Evolutionary conservation across 2,888 invertebrate species (phyloP).

Genomic region (Camptogramma bilineatum): DNA sequence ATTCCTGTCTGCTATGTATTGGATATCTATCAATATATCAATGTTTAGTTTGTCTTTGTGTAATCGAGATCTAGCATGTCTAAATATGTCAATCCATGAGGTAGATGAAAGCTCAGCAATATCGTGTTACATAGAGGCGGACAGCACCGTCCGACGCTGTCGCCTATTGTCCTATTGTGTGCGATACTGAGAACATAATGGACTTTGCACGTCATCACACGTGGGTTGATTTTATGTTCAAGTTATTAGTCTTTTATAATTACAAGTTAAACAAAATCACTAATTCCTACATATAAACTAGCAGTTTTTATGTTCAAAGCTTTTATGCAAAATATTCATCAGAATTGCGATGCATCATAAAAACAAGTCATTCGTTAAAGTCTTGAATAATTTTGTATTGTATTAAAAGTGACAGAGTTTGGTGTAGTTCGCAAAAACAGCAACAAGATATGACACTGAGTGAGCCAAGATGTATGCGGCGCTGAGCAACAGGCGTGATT

Average conservation of each 20-base stretch:
- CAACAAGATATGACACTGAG: conserved; percentile 69
- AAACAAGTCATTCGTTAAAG: conserved; percentile 23
- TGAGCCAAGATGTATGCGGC: conserved; percentile 77
- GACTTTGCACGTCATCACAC: conserved; percentile 57
- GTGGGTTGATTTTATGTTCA: conserved; percentile 12
- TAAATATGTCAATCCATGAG: conserved; percentile 23
- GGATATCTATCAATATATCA: not conserved
- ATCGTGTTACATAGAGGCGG: conserved; percentile 64
- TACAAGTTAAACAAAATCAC: not conserved
- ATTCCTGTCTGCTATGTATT: conserved; percentile 14
- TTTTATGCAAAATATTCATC: not conserved
- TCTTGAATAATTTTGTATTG: conserved; percentile 26
- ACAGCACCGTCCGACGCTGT: conserved; percentile 47
- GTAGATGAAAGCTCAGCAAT: conserved; percentile 44
- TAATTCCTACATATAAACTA: not conserved
- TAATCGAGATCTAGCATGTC: not conserved
- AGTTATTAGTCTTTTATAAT: not conserved
- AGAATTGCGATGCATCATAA: conserved; percentile 19
- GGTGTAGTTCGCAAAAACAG: conserved; percentile 56
- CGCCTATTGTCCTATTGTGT: conserved; percentile 70
- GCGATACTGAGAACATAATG: conserved; percentile 80
- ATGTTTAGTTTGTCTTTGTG: conserved; percentile 1
- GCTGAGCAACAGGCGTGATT: conserved; percentile 76
- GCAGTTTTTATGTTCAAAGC: not conserved
- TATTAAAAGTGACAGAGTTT: conserved; percentile 32